A percentile compares a stretch with the other conserved stretches of the same genome.
phyloP scores from a whole-genome alignment of 92 coral and sea anemone species.

The Siderastrea radians region DNA sequence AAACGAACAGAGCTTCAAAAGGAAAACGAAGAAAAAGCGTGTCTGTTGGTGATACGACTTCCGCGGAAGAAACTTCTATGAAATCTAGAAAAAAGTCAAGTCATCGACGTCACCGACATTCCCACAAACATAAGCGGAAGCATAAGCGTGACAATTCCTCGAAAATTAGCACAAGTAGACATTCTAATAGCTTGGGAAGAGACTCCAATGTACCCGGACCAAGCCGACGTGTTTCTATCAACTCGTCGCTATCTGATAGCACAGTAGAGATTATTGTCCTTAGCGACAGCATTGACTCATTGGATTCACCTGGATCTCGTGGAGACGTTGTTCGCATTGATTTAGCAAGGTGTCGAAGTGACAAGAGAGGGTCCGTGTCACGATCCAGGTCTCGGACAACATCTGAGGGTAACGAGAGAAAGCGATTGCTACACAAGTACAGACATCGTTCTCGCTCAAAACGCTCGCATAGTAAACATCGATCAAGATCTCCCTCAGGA shows the following conservation, averaged over 20 bases:
- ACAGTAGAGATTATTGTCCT: slow-evolving; percentile 49
- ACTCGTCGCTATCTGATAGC: background rate
- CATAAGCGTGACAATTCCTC: background rate
- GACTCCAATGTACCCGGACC: slow-evolving; percentile 7
- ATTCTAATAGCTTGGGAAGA: background rate
- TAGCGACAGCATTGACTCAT: slow-evolving; percentile 65
- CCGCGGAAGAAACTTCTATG: background rate
- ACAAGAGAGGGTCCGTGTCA: background rate
- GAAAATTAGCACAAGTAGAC: background rate
- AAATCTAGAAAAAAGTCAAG: slow-evolving; percentile 4
- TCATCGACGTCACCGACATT: slow-evolving; percentile 61
- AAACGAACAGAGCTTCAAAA: background rate
- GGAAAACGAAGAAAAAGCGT: background rate
- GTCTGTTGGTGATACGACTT: background rate
- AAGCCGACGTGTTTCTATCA: background rate
- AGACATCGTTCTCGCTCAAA: background rate
- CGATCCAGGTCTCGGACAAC: slow-evolving; percentile 7
- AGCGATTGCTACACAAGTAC: too few relatives aligned
- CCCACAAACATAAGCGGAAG: slow-evolving; percentile 60
- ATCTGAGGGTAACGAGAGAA: background rate
- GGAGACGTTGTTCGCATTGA: background rate
- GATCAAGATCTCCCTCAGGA: background rate
- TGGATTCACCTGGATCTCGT: background rate
- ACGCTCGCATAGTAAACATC: background rate
- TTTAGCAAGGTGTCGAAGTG: background rate